Conservation (phyloP, 2,888 invertebrate genomes). For the Hemistola chrysoprasaria region DNA sequence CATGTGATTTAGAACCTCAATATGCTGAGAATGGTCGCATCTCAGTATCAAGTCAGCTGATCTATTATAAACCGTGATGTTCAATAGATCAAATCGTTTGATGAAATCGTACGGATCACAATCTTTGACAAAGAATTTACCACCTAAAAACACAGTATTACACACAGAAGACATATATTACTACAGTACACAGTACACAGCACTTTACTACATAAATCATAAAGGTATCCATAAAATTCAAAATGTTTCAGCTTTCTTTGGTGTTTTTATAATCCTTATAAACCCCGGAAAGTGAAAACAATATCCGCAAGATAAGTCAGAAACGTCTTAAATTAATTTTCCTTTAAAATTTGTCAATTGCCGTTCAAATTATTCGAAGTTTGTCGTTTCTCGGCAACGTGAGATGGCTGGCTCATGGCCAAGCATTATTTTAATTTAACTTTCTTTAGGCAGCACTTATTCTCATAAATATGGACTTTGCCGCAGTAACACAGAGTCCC, state of each 20-base stretch:
- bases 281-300: constrained; percentile 51
- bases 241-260: constrained; percentile 38
- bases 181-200: too few species aligned
- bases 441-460: constrained; percentile 29
- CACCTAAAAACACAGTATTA: constrained; percentile 13
- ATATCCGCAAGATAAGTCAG: constrained; percentile 53
- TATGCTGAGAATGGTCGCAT: constrained; percentile 17
- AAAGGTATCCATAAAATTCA: too few species aligned
- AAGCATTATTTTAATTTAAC: constrained; percentile 41
- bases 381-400: constrained; percentile 55
- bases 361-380: constrained; percentile 59
- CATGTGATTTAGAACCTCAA: constrained; percentile 22
- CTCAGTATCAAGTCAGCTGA: constrained; percentile 15
- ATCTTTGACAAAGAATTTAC: constrained; percentile 21
- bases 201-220: too few species aligned
- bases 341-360: constrained; percentile 64
- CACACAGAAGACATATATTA: too few species aligned
- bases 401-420: constrained; percentile 57
- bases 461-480: constrained; percentile 21
- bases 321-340: constrained; percentile 66
- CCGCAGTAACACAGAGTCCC: constrained; percentile 13
- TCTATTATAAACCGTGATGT: constrained; percentile 20
- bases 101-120: constrained; percentile 9
- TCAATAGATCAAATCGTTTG: constrained; percentile 10
- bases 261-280: constrained; percentile 53